Conservation (phyloP, 92 coral and sea anemone genomes). For the Paragorgia papillata region DNA sequence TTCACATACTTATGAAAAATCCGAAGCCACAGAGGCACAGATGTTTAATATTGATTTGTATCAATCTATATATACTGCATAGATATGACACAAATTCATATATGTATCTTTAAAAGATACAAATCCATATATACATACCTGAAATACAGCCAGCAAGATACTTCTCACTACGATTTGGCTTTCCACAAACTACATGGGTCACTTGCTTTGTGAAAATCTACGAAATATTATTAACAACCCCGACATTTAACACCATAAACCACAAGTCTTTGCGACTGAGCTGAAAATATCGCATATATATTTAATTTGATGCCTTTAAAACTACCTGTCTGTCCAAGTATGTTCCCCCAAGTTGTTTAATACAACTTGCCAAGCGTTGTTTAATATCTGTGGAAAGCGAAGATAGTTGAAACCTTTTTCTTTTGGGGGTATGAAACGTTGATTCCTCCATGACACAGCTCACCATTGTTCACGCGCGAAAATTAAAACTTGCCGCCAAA, state of each 20-base stretch:
- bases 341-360: conserved; percentile 80
- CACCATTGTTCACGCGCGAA: conserved; percentile 40
- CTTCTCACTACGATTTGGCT: conserved; percentile 96
- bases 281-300: too few species aligned
- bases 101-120: too few species aligned
- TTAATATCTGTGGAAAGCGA: conserved; percentile 79
- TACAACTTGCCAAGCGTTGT: conserved; percentile 56
- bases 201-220: conserved; percentile 75
- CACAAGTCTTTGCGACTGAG: too few species aligned
- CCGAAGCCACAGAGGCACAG: too few species aligned
- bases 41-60: too few species aligned
- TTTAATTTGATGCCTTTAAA: too few species aligned
- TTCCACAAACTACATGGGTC: conserved; percentile 84
- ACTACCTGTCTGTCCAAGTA: conserved; percentile 86
- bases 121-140: too few species aligned
- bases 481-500: conserved; percentile 38
- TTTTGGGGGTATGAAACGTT: conserved; percentile 71
- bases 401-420: conserved; percentile 76
- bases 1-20: too few species aligned
- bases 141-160: conserved; percentile 92
- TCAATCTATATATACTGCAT: too few species aligned
- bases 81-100: too few species aligned
- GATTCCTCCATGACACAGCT: conserved; percentile 8
- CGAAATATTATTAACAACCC: too few species aligned
- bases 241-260: neutral